These are phyloP conservation scores for Ellobium chinense DNA, from an alignment of 2,888 invertebrate species.

Conservation along the genomic window DNA sequence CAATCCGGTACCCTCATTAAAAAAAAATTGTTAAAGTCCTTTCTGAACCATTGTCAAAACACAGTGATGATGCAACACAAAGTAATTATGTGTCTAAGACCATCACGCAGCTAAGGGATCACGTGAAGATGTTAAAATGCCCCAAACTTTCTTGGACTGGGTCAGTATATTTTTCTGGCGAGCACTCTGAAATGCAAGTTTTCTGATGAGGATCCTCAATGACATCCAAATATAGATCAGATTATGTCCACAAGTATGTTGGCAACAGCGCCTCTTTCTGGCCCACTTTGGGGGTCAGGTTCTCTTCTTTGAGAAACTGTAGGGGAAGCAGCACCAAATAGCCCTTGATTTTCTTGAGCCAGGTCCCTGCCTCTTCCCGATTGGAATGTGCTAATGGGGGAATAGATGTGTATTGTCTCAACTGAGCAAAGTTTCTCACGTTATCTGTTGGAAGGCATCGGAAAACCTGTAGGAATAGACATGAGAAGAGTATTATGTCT, in stretches of 20 bases:
- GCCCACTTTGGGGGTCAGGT: slow-evolving; percentile 87
- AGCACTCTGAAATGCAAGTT: no score
- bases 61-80: no score
- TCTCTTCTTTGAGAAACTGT: slow-evolving; percentile 92
- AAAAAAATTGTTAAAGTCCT: no score
- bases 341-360: slow-evolving; percentile 89
- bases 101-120: no score
- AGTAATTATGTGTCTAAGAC: no score
- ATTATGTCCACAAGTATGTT: slow-evolving; percentile 92
- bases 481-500: no score
- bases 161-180: no score
- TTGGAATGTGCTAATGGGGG: slow-evolving; percentile 87
- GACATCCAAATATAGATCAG: background rate
- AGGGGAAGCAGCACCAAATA: slow-evolving; percentile 93
- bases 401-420: slow-evolving; percentile 88
- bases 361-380: slow-evolving; percentile 83
- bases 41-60: no score
- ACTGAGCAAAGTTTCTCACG: slow-evolving; percentile 87
- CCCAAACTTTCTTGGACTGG: no score
- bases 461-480: slow-evolving; percentile 84
- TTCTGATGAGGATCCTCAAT: no score
- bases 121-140: no score
- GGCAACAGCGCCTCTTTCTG: slow-evolving; percentile 96
- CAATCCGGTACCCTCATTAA: no score
- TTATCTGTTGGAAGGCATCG: slow-evolving; percentile 92